Evolutionary conservation across 2,797 vertebrate genomes (phyloP).

Genomic region (Gephyroberyx darwinii): DNA sequence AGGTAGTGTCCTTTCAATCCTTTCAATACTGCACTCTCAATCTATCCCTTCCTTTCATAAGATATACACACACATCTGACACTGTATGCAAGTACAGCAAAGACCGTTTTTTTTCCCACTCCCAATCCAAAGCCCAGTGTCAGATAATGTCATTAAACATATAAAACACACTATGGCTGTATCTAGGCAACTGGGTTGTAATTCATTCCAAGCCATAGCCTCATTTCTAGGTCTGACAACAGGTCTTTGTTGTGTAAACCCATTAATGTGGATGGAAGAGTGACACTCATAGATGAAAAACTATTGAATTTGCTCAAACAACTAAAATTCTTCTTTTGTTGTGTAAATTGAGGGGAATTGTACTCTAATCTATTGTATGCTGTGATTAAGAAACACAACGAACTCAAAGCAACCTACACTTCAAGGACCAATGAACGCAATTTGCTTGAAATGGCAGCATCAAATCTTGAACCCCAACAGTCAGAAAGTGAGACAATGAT

Average conservation of each 20-base stretch:
- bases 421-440: neutral
- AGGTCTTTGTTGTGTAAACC: slow-evolving; percentile 16
- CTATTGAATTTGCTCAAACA: neutral
- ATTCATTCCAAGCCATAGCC: slow-evolving; percentile 15
- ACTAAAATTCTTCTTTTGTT: slow-evolving; percentile 4
- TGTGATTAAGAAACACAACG: too few species aligned
- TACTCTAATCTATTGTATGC: too few species aligned
- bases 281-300: slow-evolving; percentile 3
- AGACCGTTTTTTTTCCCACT: slow-evolving; percentile 2
- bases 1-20: neutral
- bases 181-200: slow-evolving; percentile 49
- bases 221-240: slow-evolving; percentile 25
- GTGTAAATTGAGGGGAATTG: too few species aligned
- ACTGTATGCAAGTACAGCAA: neutral
- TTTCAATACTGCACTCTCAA: neutral
- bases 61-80: neutral
- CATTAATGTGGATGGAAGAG: slow-evolving; percentile 1
- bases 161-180: slow-evolving; percentile 28
- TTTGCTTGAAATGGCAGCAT: slow-evolving; percentile 9
- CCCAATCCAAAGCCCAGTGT: neutral
- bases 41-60: neutral
- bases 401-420: neutral
- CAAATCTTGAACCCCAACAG: neutral
- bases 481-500: neutral
- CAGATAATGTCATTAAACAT: slow-evolving; percentile 13